Evolutionary conservation across 2,888 invertebrate genomes (phyloP).

Genomic region (Teleiodes luculella): DNA sequence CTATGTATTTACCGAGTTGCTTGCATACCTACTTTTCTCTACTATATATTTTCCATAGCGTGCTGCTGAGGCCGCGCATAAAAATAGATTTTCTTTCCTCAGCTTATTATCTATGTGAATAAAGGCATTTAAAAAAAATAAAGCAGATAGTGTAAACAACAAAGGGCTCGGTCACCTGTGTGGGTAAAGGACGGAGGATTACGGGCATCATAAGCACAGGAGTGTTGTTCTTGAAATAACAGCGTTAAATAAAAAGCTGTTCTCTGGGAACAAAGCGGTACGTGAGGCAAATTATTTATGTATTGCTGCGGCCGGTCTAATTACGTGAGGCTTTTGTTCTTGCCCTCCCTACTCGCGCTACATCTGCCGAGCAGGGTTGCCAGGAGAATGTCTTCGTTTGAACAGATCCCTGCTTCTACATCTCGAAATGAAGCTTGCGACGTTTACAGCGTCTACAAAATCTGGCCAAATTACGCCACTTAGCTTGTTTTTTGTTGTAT

Average conservation of each 20-base stretch:
- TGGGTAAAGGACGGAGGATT: conserved; percentile 57
- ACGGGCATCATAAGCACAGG: conserved; percentile 61
- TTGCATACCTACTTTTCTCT: no score
- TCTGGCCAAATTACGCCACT: no score
- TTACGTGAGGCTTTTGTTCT: conserved; percentile 75
- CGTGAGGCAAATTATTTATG: conserved; percentile 78
- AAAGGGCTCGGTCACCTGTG: conserved; percentile 33
- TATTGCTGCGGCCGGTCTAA: conserved; percentile 75
- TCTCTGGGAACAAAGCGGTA: conserved; percentile 68
- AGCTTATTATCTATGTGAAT: neutral
- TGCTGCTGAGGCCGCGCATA: neutral
- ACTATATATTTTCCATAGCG: neutral
- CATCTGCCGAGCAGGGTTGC: neutral
- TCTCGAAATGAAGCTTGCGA: neutral
- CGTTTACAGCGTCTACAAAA: neutral
- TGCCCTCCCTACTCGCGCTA: conserved; percentile 37
- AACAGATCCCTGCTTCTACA: neutral
- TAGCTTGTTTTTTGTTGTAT: no score
- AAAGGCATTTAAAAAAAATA: neutral
- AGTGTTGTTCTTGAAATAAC: conserved; percentile 70
- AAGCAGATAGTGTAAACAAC: conserved; percentile 33
- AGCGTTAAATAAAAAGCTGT: conserved; percentile 74
- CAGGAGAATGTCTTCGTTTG: neutral
- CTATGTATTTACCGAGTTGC: no score
- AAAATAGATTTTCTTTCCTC: neutral